Evolutionary conservation across 1,140 invertebrate genomes (phyloP), one percentile per base, ranked within the genome.

Genomic region (Listronotus bonariensis): DNA sequence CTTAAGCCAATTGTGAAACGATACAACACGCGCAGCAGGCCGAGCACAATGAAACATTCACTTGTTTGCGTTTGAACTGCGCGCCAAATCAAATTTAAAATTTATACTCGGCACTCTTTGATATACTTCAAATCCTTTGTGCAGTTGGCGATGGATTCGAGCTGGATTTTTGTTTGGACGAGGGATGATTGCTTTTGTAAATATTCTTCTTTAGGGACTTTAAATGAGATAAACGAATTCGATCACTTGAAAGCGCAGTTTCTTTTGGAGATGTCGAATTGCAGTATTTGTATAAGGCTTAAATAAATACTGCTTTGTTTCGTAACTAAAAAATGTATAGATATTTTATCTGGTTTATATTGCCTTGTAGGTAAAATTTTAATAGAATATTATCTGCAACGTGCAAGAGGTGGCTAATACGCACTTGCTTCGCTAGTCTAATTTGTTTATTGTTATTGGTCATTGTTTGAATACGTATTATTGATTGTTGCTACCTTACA

Each of bases 41-140:
- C 53, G 54, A 10, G 46, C 36, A 69, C 71, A 69, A 74, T 69
- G 56, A 70, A 73, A 70, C 65, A 68, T 69, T 70, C 68, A 73
- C 59, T 74, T 74, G 71, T 72, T 74, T 74, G 73, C 69, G 66
- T 72, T 71, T 68, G 68, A 68, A 68, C 69, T 73, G 59, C 57
- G 57, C 57, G 57, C 67, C 54, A 74, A 74, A 74, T 74, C 71
- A 60, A 74, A 74, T 74, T 74, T 72, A 74, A 74, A 73, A 74
- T 74, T 74, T 74, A 74, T 74, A 68, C 68, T 53, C 71, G 56
- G 64, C 68, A 71, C 73, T 73, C 73, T 74, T 74, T 74, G 73
- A 74, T 72, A 73, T 60, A 45, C 72, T 71, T n/a, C 45, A 59
- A 67, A 66, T 70, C 68, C 69, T 72, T 74, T 74, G 69, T 74